Evolutionary conservation across 2,888 invertebrate genomes (phyloP), one percentile per base, ranked within the genome.

Genomic region (Dioctria linearis): DNA sequence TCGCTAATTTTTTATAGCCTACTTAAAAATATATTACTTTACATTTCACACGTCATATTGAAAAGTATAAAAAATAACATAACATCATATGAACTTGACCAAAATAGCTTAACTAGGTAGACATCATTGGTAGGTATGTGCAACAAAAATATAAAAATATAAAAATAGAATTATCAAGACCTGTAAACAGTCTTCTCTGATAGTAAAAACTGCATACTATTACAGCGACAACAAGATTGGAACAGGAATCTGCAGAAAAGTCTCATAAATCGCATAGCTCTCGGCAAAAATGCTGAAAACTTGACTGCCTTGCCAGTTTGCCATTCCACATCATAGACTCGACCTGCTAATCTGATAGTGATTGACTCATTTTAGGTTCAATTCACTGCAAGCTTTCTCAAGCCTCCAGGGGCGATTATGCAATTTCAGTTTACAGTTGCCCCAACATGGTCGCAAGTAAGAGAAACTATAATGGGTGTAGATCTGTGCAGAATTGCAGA

Each of bases 71-170:
- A 63, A 39, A 39, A 40, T 63, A 2, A 40, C 3, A 5, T 8
- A 6, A 39, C 2, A 40, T 63, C 51, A 42, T 49, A 69, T 37
- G 73, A 73, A 54, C 73, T 73, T 73, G 73, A 57, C 73, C 73
- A 73, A 73, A 73, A 73, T 73, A 73, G 54, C 42, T 59, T 13
- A 54, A 54, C 57, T 51, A 73, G 73, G 73, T 73, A 42, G 73
- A 73, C 57, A 54, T 57, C 57, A 54, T 57, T 73, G 57, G 39
- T 73, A 42, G 3, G 42, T 43, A 9, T 43, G 66, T 13, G 13
- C 61, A 40, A 40, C 63, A 63, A 37, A 4, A 63, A 63, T 9
- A 63, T 63, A 63, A 40, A 63, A 63, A 39, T 40, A 63, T 63
- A 63, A 40, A 63, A 63, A 39, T 40, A 63, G 40, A 63, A 63